Conservation (phyloP, 1,140 invertebrate species). For the Littorina saxatilis region DNA sequence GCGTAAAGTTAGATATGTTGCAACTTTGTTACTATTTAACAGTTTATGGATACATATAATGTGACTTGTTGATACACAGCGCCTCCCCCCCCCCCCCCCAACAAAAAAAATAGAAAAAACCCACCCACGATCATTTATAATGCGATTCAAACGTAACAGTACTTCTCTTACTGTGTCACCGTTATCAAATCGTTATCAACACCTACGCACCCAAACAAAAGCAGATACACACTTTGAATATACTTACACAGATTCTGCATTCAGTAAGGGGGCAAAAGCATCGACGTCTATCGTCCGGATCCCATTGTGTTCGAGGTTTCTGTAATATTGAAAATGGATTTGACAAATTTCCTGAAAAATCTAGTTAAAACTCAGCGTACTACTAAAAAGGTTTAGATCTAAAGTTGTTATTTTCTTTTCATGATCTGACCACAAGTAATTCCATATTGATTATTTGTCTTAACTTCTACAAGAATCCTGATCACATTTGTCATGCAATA, state of each 20-base stretch:
- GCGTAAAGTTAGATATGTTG: too few species aligned
- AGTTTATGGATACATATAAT: too few species aligned
- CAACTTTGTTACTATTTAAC: too few species aligned
- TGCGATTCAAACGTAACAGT: neutral
- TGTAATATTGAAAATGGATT: too few species aligned
- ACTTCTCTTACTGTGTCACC: neutral
- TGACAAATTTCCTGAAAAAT: too few species aligned
- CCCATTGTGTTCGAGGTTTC: conserved; percentile 28
- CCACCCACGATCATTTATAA: neutral
- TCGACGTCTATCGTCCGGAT: conserved; percentile 6
- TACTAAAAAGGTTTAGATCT: neutral
- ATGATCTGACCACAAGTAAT: neutral
- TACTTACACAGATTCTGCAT: conserved; percentile 21
- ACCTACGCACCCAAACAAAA: neutral
- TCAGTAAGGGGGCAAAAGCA: conserved; percentile 12
- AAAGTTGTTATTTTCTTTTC: neutral
- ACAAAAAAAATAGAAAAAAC: neutral
- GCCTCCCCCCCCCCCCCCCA: too few species aligned
- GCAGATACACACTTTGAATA: neutral
- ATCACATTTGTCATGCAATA: too few species aligned
- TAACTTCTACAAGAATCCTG: too few species aligned
- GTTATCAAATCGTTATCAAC: neutral
- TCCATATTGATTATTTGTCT: too few species aligned
- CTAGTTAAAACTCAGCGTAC: too few species aligned
- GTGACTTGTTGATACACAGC: too few species aligned